phyloP scores from a whole-genome alignment of 2,888 invertebrate genomes.

The Eupeodes luniger region DNA sequence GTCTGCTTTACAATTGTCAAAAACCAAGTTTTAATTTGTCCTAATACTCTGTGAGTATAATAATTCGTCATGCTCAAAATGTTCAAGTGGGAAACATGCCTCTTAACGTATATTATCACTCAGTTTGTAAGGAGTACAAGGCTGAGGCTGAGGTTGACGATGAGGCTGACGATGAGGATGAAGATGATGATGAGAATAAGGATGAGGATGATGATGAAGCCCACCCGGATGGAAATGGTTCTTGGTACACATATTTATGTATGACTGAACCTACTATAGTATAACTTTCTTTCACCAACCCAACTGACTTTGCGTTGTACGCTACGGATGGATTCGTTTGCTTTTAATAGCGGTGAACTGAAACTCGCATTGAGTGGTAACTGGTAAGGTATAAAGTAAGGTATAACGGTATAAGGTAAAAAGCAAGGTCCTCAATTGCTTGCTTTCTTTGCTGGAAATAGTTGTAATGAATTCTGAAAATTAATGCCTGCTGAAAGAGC shows the following conservation, averaged over 20 bases:
- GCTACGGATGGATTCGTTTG: conserved; percentile 30
- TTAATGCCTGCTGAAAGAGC: conserved; percentile 70
- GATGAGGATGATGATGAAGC: too few species aligned
- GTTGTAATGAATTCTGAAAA: conserved; percentile 75
- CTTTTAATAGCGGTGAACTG: conserved; percentile 60
- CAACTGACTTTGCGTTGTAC: conserved; percentile 39
- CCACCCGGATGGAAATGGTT: conserved; percentile 15
- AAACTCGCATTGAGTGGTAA: conserved; percentile 61
- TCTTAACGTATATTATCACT: conserved; percentile 34
- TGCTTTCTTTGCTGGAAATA: conserved; percentile 60
- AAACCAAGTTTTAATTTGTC: conserved; percentile 38
- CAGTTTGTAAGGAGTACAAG: conserved; percentile 17
- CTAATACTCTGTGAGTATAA: conserved; percentile 31
- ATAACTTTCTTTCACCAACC: conserved; percentile 14
- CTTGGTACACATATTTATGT: conserved; percentile 9
- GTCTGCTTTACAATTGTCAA: conserved; percentile 30
- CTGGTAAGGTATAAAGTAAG: neutral
- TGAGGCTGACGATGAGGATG: too few species aligned
- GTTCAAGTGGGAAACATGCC: conserved; percentile 33
- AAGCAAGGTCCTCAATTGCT: conserved; percentile 46
- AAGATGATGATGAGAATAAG: too few species aligned
- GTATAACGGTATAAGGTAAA: neutral
- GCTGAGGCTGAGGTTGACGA: neutral
- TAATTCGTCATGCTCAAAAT: conserved; percentile 34
- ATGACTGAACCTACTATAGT: conserved; percentile 35